Percentiles rank a stretch among this genome's conserved stretches.
Evolutionary conservation across 2,797 vertebrate genomes (phyloP).

Genomic region (Morus bassanus): DNA sequence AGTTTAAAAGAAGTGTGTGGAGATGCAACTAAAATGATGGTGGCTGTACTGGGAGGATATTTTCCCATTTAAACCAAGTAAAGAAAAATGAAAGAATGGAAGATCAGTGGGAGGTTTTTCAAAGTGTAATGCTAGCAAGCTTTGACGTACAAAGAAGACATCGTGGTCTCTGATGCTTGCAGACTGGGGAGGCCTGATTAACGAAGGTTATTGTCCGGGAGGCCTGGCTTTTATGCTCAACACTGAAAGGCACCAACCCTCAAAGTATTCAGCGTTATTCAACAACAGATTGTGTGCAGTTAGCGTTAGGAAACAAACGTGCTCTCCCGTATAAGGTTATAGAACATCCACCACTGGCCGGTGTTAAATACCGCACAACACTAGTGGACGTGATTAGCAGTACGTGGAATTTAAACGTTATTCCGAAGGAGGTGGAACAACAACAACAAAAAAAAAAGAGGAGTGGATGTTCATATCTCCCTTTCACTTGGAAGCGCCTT

Average conservation of each 20-base stretch:
- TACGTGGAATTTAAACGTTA: neutral
- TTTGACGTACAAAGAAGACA: neutral
- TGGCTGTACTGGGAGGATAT: neutral
- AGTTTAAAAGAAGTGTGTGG: neutral
- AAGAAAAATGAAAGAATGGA: neutral
- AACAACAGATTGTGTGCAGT: conserved; percentile 55
- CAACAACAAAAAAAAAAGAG: neutral
- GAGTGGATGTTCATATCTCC: neutral
- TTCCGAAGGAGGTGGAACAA: neutral
- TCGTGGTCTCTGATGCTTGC: neutral
- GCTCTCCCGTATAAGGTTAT: neutral
- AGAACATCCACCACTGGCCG: conserved; percentile 42
- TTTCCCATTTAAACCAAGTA: neutral
- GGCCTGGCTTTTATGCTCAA: conserved; percentile 42
- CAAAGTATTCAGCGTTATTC: conserved; percentile 20
- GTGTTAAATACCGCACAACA: neutral
- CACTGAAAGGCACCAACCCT: conserved; percentile 52
- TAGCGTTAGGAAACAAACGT: conserved; percentile 57
- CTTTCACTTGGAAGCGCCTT: neutral
- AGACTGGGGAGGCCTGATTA: conserved; percentile 54
- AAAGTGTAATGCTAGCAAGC: neutral
- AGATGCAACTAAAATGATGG: neutral
- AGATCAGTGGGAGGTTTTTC: conserved; percentile 17
- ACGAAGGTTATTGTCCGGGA: conserved; percentile 52
- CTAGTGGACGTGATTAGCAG: neutral